Conservation (phyloP, 2,888 invertebrate genomes). For the Exocentrus adspersus region DNA sequence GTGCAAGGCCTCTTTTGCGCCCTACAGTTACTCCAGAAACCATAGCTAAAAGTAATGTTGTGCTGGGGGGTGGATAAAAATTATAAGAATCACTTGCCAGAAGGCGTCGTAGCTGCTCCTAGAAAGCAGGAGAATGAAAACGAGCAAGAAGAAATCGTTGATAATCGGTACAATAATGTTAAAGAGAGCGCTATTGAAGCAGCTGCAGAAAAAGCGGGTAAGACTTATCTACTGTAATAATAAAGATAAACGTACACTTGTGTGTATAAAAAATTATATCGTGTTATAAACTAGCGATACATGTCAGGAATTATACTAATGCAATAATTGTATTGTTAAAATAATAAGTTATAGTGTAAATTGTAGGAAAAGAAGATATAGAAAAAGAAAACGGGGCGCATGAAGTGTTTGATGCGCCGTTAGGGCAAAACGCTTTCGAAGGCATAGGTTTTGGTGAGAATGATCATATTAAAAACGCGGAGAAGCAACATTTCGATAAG, state of each 20-base stretch:
- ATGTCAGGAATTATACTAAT: neutral
- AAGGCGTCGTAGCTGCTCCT: conserved; percentile 52
- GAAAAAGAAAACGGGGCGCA: conserved; percentile 59
- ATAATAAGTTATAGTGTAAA: too few relatives aligned
- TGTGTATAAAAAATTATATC: too few relatives aligned
- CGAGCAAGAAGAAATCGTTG: conserved; percentile 52
- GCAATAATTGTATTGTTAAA: too few relatives aligned
- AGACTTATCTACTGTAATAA: too few relatives aligned
- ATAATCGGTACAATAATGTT: conserved; percentile 63
- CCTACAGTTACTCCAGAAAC: conserved; percentile 57
- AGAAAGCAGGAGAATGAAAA: conserved; percentile 46
- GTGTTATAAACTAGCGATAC: neutral
- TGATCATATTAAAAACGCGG: conserved; percentile 43
- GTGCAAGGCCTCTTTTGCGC: conserved; percentile 53
- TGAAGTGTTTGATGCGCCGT: conserved; percentile 57
- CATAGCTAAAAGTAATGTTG: conserved; percentile 38
- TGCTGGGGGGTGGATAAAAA: conserved; percentile 9
- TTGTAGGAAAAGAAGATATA: conserved; percentile 39
- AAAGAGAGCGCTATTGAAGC: conserved; percentile 34
- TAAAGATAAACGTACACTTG: too few relatives aligned
- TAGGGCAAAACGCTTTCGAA: conserved; percentile 41
- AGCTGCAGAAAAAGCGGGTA: conserved; percentile 30
- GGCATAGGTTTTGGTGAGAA: conserved; percentile 49
- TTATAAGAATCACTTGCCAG: conserved; percentile 43
- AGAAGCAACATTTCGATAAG: conserved; percentile 47